A percentile compares a stretch with the other conserved stretches of the same genome.
These are phyloP conservation scores for Rhynchomys soricoides DNA, from an alignment of 2,113 vertebrate species.

Conservation along the genomic window DNA sequence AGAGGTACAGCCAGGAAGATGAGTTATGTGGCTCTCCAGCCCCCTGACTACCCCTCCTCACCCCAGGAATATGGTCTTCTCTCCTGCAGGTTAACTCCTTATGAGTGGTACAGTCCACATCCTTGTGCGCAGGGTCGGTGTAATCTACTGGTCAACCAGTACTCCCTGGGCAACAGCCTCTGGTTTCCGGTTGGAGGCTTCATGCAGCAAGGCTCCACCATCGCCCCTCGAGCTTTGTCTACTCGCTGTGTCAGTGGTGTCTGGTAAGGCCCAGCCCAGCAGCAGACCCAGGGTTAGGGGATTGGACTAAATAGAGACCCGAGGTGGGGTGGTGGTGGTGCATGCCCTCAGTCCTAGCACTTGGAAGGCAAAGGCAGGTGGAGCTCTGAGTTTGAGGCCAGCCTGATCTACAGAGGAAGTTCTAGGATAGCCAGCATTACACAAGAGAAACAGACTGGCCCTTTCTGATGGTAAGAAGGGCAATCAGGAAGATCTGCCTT, in stretches of 20 bases:
- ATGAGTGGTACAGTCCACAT: constrained; percentile 99
- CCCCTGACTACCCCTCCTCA: rapidly evolving
- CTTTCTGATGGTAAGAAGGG: background rate
- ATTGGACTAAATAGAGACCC: too few species aligned
- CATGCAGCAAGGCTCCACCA: constrained; percentile 99
- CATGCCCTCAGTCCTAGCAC: background rate
- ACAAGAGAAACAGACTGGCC: background rate
- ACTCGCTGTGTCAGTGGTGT: constrained; percentile 98
- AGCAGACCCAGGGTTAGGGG: background rate
- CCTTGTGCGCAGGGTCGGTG: constrained; percentile 95
- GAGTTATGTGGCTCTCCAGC: rapidly evolving
- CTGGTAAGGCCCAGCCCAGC: constrained; percentile 89
- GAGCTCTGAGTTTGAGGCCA: background rate
- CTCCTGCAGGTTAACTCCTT: constrained; percentile 92
- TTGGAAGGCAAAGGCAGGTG: background rate
- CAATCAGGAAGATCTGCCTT: background rate
- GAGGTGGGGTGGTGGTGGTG: background rate
- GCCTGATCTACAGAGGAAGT: background rate
- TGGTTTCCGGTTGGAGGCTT: constrained; percentile 99
- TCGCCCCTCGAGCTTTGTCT: constrained; percentile 96
- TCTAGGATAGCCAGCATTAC: background rate
- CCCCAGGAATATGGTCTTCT: background rate
- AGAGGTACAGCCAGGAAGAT: background rate
- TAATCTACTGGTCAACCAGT: constrained; percentile 97
- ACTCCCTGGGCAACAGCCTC: constrained; percentile 97